Evolutionary conservation across 2,113 vertebrate species (phyloP).

Genomic region (Bubalus kerabau): DNA sequence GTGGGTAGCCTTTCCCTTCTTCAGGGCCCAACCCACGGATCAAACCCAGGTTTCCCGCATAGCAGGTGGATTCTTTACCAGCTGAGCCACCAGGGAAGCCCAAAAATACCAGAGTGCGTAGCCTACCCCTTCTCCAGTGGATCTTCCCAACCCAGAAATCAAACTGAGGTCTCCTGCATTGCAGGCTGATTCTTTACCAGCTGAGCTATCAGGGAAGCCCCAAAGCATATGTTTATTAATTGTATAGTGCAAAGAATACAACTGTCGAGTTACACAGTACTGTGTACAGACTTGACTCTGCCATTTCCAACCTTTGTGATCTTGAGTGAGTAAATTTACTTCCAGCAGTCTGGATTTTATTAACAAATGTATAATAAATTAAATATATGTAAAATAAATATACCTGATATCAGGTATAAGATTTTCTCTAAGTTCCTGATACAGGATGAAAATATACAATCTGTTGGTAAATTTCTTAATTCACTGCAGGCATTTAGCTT

Average conservation of each 20-base stretch:
- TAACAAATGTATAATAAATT: not conserved
- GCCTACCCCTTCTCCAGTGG: not conserved
- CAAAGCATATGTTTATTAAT: not conserved
- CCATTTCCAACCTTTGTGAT: not conserved
- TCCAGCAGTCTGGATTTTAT: not conserved
- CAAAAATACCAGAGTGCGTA: not conserved
- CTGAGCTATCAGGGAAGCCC: not conserved
- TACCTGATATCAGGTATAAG: not conserved
- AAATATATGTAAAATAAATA: not conserved
- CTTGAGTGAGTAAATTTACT: not conserved
- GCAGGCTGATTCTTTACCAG: not conserved
- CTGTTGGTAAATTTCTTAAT: not conserved
- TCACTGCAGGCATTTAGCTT: not conserved
- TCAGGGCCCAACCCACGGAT: not conserved
- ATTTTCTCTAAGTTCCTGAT: not conserved
- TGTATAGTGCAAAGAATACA: not conserved
- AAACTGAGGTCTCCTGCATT: not conserved
- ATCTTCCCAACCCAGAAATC: not conserved
- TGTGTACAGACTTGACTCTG: not conserved
- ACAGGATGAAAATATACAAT: not conserved
- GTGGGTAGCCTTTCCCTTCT: not conserved
- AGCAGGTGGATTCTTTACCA: not conserved
- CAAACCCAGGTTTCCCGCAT: not conserved
- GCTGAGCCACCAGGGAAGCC: not conserved
- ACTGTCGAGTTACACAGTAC: not conserved